These are phyloP conservation scores for Hypselothyrea guttata DNA, from an alignment of 2,888 invertebrate genomes.

Conservation along the genomic window DNA sequence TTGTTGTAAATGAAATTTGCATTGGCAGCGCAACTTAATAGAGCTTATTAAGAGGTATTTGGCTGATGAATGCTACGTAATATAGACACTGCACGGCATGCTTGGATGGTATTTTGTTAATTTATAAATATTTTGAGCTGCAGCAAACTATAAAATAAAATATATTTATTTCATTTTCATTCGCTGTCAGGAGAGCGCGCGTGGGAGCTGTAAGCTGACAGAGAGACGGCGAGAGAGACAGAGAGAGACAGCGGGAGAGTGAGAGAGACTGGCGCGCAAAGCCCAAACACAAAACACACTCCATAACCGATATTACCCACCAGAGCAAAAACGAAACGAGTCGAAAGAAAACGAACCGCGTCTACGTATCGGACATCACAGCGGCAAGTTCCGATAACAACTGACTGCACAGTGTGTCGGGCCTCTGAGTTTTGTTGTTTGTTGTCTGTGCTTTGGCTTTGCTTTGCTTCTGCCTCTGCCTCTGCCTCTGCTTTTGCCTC, in stretches of 20 bases:
- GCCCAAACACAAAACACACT: conserved; percentile 8
- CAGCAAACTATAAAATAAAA: conserved; percentile 42
- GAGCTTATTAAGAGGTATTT: conserved; percentile 16
- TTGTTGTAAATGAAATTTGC: conserved; percentile 21
- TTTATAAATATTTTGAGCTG: conserved; percentile 31
- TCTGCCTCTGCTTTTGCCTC: no score
- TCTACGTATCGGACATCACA: conserved; percentile 63
- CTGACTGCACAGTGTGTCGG: conserved; percentile 47
- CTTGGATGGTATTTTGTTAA: conserved; percentile 24
- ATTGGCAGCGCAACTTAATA: conserved; percentile 8
- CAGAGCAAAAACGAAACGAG: conserved; percentile 21
- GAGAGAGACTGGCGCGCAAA: conserved; percentile 27
- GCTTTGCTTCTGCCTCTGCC: conserved; percentile 35
- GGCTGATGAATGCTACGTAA: neutral
- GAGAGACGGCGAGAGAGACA: conserved; percentile 1
- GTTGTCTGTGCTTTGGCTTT: conserved; percentile 32
- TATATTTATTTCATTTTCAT: conserved; percentile 44
- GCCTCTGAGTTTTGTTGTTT: conserved; percentile 56
- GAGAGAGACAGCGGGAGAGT: conserved; percentile 9
- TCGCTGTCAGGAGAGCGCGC: conserved; percentile 59
- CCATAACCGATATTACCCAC: conserved; percentile 9
- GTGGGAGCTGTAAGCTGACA: conserved; percentile 55
- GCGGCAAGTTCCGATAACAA: conserved; percentile 71
- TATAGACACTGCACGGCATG: conserved; percentile 24
- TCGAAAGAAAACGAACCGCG: conserved; percentile 53